These are phyloP conservation scores for Volucella zonaria DNA, from an alignment of 2,888 invertebrate genomes.

Conservation along the genomic window DNA sequence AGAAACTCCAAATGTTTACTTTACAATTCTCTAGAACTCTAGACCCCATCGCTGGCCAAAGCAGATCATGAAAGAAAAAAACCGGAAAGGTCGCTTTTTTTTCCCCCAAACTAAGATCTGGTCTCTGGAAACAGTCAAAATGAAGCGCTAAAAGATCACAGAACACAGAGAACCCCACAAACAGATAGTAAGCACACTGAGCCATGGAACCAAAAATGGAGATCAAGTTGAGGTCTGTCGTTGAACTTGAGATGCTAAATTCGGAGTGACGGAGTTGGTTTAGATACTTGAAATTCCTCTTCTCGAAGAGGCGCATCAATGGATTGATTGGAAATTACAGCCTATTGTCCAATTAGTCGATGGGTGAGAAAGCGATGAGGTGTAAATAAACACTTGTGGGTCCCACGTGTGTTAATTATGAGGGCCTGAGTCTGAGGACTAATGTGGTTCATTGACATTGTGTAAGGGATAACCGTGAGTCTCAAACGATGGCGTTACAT, in stretches of 20 bases:
- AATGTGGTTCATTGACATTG: no score
- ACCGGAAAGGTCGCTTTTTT: slow-evolving; percentile 31
- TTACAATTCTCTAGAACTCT: slow-evolving; percentile 14
- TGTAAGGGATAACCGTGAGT: no score
- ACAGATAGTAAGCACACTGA: no score
- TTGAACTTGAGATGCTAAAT: slow-evolving; percentile 39
- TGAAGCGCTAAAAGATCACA: neutral
- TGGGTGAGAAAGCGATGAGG: no score
- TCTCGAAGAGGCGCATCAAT: neutral
- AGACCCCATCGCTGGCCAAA: neutral
- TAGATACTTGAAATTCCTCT: neutral
- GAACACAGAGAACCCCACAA: neutral
- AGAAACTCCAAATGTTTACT: neutral
- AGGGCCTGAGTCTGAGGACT: no score
- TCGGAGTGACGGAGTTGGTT: slow-evolving; percentile 13
- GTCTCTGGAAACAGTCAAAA: neutral
- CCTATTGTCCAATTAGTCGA: slow-evolving; percentile 11
- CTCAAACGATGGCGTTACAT: no score
- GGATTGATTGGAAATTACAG: neutral
- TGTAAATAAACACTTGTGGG: no score
- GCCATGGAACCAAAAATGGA: neutral
- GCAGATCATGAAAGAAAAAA: neutral
- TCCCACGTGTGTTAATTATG: no score
- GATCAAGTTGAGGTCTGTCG: slow-evolving; percentile 31
- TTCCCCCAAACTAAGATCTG: neutral